Evolutionary conservation across 2,797 vertebrate species (phyloP).

Genomic region (Discoglossus pictus): DNA sequence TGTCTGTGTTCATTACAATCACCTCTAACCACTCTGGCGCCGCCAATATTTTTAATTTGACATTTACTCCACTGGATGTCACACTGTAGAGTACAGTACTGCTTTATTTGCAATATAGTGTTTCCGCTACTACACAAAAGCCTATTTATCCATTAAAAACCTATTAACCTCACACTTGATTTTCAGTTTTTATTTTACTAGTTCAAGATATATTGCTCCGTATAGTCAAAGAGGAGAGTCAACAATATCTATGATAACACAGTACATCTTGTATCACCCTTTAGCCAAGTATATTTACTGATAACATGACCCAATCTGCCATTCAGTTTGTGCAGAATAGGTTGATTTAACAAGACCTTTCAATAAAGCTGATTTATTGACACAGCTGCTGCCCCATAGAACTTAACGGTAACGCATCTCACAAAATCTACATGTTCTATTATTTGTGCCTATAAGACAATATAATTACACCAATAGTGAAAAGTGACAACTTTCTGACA

Average conservation of each 20-base stretch:
- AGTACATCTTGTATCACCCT: not conserved
- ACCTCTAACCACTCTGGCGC: too few relatives aligned
- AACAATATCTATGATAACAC: constrained; percentile 24
- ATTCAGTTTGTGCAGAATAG: not conserved
- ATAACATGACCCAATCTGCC: constrained; percentile 14
- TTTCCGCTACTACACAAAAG: too few relatives aligned
- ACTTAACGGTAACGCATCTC: not conserved
- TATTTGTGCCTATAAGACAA: not conserved
- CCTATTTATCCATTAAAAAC: too few relatives aligned
- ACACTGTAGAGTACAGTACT: too few relatives aligned
- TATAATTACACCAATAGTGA: too few relatives aligned
- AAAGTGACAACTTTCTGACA: too few relatives aligned
- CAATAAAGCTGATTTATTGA: constrained; percentile 10
- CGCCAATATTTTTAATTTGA: too few relatives aligned
- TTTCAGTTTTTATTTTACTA: not conserved
- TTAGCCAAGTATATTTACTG: constrained; percentile 5
- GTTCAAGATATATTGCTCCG: not conserved
- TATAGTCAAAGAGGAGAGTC: constrained; percentile 11
- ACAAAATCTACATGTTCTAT: not conserved
- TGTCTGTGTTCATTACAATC: too few relatives aligned
- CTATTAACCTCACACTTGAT: too few relatives aligned
- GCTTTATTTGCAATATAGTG: too few relatives aligned
- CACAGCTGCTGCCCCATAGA: constrained; percentile 22
- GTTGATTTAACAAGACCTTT: not conserved
- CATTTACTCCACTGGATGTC: too few relatives aligned